Base-by-base conservation (phyloP, 2,797 vertebrate species). In the Moxostoma hubbsi region DNA sequence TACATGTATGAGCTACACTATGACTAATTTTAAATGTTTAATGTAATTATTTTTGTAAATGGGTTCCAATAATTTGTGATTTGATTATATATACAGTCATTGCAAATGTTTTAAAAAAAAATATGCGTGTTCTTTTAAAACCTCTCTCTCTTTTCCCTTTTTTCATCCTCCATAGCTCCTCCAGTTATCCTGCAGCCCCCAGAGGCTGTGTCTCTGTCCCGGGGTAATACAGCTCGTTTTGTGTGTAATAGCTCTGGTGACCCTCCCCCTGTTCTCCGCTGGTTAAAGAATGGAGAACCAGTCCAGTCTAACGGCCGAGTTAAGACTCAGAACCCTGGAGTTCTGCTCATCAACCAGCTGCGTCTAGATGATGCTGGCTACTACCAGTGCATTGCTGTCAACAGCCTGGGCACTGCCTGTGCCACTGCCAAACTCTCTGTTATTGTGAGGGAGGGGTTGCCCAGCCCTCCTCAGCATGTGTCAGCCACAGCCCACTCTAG, bases 361-460 rank as follows among this genome's bases (percentile, higher is more conserved):
- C 95, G 95, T 7, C 87, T 96, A 89, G 95, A 96, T 74, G 98
- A 99, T 43, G 93, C 94, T 0, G 98, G 98, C 68, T 98, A 96
- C 90, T 99, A 99, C 88, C 98, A 99, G 85, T 99, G 98, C 13
- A 93, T 99, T 81, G 97, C 97, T 0, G 94, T 97, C 88, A 99
- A 98, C 72, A 91, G 91, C 70, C 91, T 98, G 77, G 98, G 98
- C 69, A 96, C 90, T 0, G 96, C 96, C 47, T 99, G 98, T 46
- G 96, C 97, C 81, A 96, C 95, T 0, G 97, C 97, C 85, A 94
- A 91, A 79, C 95, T 99, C 84, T 95, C 95, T 0, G 98, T 99
- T 12, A 96, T 97, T 0, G 96, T 99, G 79, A 93, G 96, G 49
- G 96, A 99, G 81, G 98, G 98, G 10, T 92, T 99, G 70, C 98